These are phyloP conservation scores for Pseudotriccus pelzelni DNA, from an alignment of 2,797 vertebrate genomes.

Conservation along the genomic window DNA sequence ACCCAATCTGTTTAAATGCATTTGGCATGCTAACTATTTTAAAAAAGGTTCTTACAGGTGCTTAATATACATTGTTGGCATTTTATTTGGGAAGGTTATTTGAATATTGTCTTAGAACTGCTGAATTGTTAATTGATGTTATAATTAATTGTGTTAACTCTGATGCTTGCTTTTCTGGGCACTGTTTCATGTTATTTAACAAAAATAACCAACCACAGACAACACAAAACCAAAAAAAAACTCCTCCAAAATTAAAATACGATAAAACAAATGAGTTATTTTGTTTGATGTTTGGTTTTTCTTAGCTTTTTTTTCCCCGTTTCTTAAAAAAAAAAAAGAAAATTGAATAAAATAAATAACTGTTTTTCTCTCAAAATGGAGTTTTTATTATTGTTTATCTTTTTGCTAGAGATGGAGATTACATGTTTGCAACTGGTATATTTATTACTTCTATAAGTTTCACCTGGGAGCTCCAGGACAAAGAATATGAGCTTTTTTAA, in stretches of 20 bases:
- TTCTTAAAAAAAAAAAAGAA: neutral
- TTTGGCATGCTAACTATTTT: neutral
- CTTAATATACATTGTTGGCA: neutral
- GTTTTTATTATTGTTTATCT: neutral
- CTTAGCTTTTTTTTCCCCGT: rapidly evolving
- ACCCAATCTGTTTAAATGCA: neutral
- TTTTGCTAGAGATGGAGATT: neutral
- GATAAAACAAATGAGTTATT: neutral
- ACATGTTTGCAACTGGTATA: neutral
- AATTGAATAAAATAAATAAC: neutral
- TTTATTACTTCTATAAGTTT: neutral
- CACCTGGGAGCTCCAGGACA: neutral
- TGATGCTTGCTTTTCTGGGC: slow-evolving; percentile 1
- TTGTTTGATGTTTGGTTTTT: neutral
- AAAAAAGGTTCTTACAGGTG: neutral
- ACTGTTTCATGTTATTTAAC: neutral
- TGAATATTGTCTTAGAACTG: slow-evolving; percentile 50
- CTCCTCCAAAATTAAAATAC: neutral
- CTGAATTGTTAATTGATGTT: slow-evolving; percentile 20
- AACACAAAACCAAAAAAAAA: neutral
- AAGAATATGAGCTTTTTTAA: neutral
- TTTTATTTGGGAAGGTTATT: slow-evolving; percentile 23
- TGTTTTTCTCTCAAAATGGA: neutral
- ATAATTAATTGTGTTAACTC: slow-evolving; percentile 26
- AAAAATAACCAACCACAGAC: neutral